Percentiles rank a stretch among this genome's conserved stretches.
These are phyloP conservation scores for Coendou prehensilis DNA, from an alignment of 2,797 vertebrate species.

Conservation along the genomic window DNA sequence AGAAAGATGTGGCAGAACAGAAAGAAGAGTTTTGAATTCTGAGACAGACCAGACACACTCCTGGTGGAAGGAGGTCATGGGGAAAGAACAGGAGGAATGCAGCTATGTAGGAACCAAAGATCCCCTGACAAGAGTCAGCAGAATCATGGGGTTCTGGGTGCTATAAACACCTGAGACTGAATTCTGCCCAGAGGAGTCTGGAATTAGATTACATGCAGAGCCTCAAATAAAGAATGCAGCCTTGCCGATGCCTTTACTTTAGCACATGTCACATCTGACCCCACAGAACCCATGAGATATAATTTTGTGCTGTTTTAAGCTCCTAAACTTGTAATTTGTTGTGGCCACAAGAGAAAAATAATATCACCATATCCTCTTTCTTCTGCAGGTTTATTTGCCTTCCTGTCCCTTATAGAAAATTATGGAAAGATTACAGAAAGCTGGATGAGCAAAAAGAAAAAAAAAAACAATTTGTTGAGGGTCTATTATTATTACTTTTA, in stretches of 20 bases:
- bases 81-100: not conserved
- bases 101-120: not conserved
- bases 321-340: not conserved
- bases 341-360: constrained; percentile 32
- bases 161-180: not conserved
- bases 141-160: not conserved
- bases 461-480: not conserved
- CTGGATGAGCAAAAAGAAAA: not conserved
- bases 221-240: not conserved
- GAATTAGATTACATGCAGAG: not conserved
- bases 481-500: not conserved
- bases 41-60: not conserved
- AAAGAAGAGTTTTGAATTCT: not conserved
- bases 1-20: not conserved
- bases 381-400: not conserved
- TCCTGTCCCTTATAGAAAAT: not conserved
- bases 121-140: not conserved
- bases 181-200: not conserved
- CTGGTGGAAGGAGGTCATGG: not conserved
- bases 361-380: not conserved
- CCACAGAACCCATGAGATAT: not conserved
- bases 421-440: not conserved
- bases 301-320: not conserved
- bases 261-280: not conserved
- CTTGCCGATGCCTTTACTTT: constrained; percentile 1